These are phyloP conservation scores for Lepus europaeus DNA, from an alignment of 2,113 vertebrate species.

Conservation along the genomic window DNA sequence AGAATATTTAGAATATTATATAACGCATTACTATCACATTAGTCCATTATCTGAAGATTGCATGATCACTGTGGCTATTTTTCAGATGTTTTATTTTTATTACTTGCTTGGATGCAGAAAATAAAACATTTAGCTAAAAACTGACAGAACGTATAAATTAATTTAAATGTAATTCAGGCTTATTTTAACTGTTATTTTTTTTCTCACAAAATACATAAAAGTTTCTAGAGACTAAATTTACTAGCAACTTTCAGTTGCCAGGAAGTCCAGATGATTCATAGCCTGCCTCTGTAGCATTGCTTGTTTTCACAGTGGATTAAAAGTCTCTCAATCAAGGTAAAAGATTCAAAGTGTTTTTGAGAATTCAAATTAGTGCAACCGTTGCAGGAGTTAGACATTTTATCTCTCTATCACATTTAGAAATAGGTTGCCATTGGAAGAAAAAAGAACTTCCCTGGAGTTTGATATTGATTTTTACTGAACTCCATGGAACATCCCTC, in stretches of 20 bases:
- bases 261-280: not conserved
- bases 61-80: not conserved
- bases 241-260: not conserved
- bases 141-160: not conserved
- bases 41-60: not conserved
- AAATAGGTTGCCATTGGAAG: not conserved
- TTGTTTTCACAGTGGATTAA: not conserved
- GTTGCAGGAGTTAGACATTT: not conserved
- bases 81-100: slow-evolving; percentile 49
- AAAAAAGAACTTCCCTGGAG: not conserved
- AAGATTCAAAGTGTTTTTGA: not conserved
- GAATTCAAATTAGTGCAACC: not conserved
- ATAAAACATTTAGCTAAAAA: slow-evolving; percentile 46
- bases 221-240: not conserved
- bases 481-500: not conserved
- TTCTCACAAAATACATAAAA: slow-evolving; percentile 22
- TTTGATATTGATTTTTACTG: slow-evolving; percentile 49
- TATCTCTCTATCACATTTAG: slow-evolving; percentile 27
- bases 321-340: not conserved
- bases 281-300: not conserved
- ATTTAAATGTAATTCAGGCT: slow-evolving; percentile 32
- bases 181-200: not conserved
- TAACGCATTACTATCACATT: not conserved
- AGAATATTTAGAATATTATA: not conserved
- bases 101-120: not conserved